Percentiles rank a stretch among this genome's conserved stretches.
Evolutionary conservation across 2,113 vertebrate species (phyloP).

Genomic region (Microcebus ravelobensis): DNA sequence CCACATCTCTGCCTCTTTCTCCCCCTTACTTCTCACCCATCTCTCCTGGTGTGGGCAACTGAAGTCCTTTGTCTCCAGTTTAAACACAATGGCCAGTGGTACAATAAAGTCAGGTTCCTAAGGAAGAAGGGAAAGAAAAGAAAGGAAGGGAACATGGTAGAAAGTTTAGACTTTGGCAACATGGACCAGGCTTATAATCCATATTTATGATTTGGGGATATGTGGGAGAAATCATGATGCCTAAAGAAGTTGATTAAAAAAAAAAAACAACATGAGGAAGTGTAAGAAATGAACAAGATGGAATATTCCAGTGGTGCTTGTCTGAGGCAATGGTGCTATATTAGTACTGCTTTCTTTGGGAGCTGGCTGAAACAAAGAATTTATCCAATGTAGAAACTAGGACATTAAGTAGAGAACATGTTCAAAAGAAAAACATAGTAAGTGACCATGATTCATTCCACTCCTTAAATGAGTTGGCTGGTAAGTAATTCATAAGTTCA

Average conservation of each 20-base stretch:
- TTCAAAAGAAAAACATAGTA: constrained; percentile 7
- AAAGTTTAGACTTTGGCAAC: neutral
- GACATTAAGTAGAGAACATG: neutral
- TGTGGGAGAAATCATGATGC: neutral
- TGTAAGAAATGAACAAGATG: neutral
- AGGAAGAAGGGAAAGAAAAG: neutral
- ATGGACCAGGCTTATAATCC: neutral
- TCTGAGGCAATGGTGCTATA: neutral
- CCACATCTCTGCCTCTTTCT: neutral
- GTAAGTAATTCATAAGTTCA: constrained; percentile 4
- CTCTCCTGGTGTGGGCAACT: neutral
- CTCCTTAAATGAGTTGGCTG: neutral
- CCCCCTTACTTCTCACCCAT: neutral
- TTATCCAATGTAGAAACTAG: neutral
- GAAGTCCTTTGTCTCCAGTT: neutral
- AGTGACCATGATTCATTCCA: neutral
- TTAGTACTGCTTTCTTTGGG: neutral
- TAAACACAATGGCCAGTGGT: neutral
- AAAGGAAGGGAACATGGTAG: neutral
- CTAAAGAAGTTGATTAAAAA: neutral
- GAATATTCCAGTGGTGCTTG: neutral
- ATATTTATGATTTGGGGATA: neutral
- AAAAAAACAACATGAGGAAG: neutral
- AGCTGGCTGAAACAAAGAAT: neutral
- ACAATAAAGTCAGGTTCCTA: neutral